Percentiles rank a stretch among this genome's conserved stretches.
These are phyloP conservation scores for Zapus hudsonius DNA, from an alignment of 2,113 vertebrate genomes.

Conservation along the genomic window DNA sequence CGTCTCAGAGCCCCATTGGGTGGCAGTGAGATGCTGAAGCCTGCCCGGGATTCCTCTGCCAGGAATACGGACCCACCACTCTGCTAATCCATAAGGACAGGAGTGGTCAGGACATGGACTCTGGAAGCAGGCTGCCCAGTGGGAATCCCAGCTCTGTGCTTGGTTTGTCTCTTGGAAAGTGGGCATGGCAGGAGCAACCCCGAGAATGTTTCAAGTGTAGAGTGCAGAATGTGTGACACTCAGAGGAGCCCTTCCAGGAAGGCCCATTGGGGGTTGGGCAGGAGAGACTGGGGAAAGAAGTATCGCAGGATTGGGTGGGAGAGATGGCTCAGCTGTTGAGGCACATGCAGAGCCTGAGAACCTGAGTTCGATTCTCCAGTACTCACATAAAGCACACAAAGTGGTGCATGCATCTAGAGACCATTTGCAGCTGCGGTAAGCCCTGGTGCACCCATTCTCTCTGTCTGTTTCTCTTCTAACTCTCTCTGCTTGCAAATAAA, in stretches of 20 bases:
- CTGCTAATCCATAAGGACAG: constrained; percentile 7
- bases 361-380: no score
- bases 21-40: constrained; percentile 26
- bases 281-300: no score
- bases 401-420: no score
- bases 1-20: neutral
- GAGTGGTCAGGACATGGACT: neutral
- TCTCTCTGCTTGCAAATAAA: no score
- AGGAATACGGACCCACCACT: constrained; percentile 40
- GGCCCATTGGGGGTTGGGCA: neutral
- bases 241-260: neutral
- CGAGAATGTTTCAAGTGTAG: neutral
- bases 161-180: neutral
- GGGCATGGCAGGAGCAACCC: neutral
- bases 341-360: no score
- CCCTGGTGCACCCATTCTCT: no score
- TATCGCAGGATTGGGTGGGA: no score
- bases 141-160: neutral
- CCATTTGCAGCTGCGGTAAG: no score
- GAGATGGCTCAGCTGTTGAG: no score
- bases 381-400: no score
- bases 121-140: neutral
- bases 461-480: no score
- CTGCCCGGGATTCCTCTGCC: neutral
- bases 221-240: neutral